Conservation (phyloP, 2,888 invertebrate species). For the Chalcosyrphus nemorum region DNA sequence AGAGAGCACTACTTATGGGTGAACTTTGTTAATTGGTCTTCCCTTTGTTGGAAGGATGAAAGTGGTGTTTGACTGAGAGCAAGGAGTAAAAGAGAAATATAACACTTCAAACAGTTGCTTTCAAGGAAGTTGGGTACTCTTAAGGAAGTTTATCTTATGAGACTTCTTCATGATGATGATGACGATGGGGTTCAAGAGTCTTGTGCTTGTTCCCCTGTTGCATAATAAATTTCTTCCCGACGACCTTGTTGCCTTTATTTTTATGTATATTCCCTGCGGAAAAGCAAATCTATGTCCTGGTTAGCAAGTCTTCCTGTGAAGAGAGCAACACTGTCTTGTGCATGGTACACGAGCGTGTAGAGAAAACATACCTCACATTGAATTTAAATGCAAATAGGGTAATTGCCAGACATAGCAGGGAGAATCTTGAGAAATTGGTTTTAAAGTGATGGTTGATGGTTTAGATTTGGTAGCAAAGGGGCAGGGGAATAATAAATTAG, state of each 20-base stretch:
- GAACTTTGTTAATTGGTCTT: conserved; percentile 41
- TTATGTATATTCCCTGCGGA: not conserved
- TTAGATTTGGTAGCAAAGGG: conserved; percentile 1
- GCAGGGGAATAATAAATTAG: conserved; percentile 1
- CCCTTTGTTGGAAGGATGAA: not conserved
- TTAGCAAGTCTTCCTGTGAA: not conserved
- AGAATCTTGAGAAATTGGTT: conserved; percentile 39
- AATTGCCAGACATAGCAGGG: conserved; percentile 14
- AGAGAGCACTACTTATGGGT: conserved; percentile 21
- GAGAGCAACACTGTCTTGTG: not conserved
- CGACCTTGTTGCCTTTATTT: not conserved
- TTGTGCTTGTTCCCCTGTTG: not conserved
- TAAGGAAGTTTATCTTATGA: conserved; percentile 9
- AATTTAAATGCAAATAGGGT: conserved; percentile 65
- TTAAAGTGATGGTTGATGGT: conserved; percentile 46
- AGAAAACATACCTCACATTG: conserved; percentile 13
- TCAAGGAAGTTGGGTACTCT: conserved; percentile 4
- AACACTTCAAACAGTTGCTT: no score
- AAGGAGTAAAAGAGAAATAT: not conserved
- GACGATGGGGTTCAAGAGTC: conserved; percentile 21
- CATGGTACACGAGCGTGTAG: not conserved
- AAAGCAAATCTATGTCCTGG: not conserved
- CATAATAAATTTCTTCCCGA: conserved; percentile 5
- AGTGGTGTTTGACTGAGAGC: not conserved
- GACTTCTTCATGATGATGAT: not conserved